Evolutionary conservation across 2,888 invertebrate genomes (phyloP), one percentile per base, ranked within the genome.

Genomic region (Andrena dorsata): DNA sequence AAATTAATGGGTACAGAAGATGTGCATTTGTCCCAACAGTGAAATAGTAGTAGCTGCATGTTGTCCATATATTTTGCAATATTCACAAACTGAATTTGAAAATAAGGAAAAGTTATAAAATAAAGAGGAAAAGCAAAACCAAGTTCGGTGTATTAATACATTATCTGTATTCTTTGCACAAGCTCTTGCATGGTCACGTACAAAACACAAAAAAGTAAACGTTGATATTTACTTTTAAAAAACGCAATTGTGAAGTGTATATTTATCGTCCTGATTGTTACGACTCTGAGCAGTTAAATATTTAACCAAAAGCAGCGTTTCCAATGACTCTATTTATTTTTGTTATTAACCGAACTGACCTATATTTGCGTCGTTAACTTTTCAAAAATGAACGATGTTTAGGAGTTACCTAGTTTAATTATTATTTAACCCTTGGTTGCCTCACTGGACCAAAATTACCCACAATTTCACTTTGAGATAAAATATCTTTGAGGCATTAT

Each of bases 1-100:
- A 32, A 61, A 61, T 61, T 32, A 61, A n/a, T 32, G 32, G 32
- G 32, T 61, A 20, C 32, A 20, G 61, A 35, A 61, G 32, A 61
- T 10, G 61, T 35, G 32, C 32, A 35, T 20, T 35, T 61, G 28
- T n/a, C 61, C 20, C 32, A 28, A 16, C 28, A 28, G 28, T 61
- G 16, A 61, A 35, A 35, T n/a, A 61, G 20, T 35, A 20, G 32
- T n/a, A 2, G 6, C 32, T n/a, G 5, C 32, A 32, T 20, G n/a
- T 61, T 7, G 4, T 10, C 35, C n/a, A 5, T 20, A 8, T 3
- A 16, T 35, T 61, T 32, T 13, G 8, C 61, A 16, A 28, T 28
- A 58, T n/a, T 58, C 30, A 16, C 1, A 13, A 10, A 58, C 10
- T 16, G 28, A 4, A 30, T 30, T 60, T 60, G 7, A 30, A 30